These are phyloP conservation scores for Cantharis rufa DNA, from an alignment of 2,888 invertebrate genomes.

Conservation along the genomic window DNA sequence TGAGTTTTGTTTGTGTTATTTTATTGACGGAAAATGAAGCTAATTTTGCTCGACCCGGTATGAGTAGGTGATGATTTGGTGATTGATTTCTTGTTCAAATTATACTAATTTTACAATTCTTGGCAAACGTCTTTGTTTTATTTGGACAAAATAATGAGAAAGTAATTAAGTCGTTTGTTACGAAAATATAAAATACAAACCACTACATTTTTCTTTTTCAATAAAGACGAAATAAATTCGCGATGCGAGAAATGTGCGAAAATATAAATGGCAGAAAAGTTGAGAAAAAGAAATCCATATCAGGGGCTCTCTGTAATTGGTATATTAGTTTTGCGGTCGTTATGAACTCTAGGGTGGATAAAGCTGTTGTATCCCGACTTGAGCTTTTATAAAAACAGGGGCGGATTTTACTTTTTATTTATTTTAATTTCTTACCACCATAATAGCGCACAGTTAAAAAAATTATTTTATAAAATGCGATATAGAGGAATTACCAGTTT, in stretches of 20 bases:
- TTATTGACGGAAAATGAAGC: slow-evolving; percentile 37
- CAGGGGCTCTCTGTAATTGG: slow-evolving; percentile 51
- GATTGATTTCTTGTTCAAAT: slow-evolving; percentile 40
- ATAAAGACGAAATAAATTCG: not conserved
- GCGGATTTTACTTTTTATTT: not conserved
- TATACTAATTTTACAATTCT: slow-evolving; percentile 12
- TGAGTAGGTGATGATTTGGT: slow-evolving; percentile 46
- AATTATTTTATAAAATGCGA: too few relatives aligned
- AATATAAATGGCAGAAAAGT: slow-evolving; percentile 5
- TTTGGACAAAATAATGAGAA: not conserved
- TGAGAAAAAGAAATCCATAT: slow-evolving; percentile 16
- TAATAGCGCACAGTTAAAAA: too few relatives aligned
- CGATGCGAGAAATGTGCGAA: slow-evolving; percentile 12
- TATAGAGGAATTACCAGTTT: too few relatives aligned
- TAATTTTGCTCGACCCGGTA: slow-evolving; percentile 35
- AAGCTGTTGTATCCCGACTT: slow-evolving; percentile 33
- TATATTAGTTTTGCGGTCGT: slow-evolving; percentile 57
- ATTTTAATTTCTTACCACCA: too few relatives aligned
- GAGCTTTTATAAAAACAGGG: slow-evolving; percentile 28
- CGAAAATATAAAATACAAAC: not conserved
- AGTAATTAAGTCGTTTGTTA: slow-evolving; percentile 9
- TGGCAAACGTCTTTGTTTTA: slow-evolving; percentile 3
- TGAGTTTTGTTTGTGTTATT: slow-evolving; percentile 20
- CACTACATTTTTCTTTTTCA: not conserved
- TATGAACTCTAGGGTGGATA: slow-evolving; percentile 48